Percentiles rank a stretch among this genome's conserved stretches.
phyloP scores from a whole-genome alignment of 2,888 invertebrate genomes.

The Drosophila eohydei region DNA sequence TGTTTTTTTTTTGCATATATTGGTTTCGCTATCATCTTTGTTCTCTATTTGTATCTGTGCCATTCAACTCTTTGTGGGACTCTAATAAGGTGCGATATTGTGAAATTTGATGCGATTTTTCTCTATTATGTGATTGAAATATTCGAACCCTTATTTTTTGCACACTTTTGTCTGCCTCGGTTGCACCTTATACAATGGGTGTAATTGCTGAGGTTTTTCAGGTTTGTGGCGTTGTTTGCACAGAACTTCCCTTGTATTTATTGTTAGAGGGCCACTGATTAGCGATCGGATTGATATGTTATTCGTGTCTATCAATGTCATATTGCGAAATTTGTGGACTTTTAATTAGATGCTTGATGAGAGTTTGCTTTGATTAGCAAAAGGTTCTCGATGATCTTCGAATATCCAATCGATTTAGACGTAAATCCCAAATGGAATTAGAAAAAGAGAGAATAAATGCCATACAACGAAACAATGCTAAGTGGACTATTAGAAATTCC shows the following conservation, averaged over 20 bases:
- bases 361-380: slow-evolving; percentile 37
- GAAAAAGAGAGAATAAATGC: background rate
- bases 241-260: slow-evolving; percentile 36
- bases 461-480: background rate
- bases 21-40: slow-evolving; percentile 47
- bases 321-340: slow-evolving; percentile 44
- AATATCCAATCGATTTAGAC: background rate
- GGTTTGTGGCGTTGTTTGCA: slow-evolving; percentile 37
- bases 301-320: slow-evolving; percentile 63
- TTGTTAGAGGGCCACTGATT: slow-evolving; percentile 37
- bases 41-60: slow-evolving; percentile 46
- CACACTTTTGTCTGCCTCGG: slow-evolving; percentile 28
- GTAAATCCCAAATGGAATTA: background rate
- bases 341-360: slow-evolving; percentile 50
- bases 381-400: slow-evolving; percentile 8
- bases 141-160: slow-evolving; percentile 58
- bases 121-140: slow-evolving; percentile 47
- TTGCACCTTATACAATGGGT: slow-evolving; percentile 43
- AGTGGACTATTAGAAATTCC: background rate
- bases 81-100: slow-evolving; percentile 80
- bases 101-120: slow-evolving; percentile 81
- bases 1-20: slow-evolving; percentile 61
- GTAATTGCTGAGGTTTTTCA: slow-evolving; percentile 65
- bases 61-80: slow-evolving; percentile 62
- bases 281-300: slow-evolving; percentile 70